These are phyloP conservation scores for Pseudocheirus occidentalis DNA, from an alignment of 2,797 vertebrate genomes.

Conservation along the genomic window DNA sequence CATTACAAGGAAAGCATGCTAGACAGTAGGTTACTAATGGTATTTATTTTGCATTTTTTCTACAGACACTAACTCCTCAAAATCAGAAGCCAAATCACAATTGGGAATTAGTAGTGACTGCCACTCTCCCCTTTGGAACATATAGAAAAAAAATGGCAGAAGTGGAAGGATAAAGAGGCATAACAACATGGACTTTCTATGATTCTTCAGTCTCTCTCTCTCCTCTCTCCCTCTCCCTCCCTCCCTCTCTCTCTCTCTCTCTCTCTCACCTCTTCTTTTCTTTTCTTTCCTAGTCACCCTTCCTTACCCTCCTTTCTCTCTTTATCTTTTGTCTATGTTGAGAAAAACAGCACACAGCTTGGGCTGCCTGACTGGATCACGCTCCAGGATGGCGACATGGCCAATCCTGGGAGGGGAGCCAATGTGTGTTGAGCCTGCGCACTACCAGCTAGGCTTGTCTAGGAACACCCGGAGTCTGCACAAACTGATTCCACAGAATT, in stretches of 20 bases:
- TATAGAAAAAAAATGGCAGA: neutral
- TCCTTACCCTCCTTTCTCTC: neutral
- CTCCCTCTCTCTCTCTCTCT: too few species aligned
- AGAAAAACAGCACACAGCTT: neutral
- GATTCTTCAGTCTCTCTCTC: neutral
- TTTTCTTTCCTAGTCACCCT: neutral
- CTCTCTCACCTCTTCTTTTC: neutral
- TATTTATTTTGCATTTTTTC: neutral
- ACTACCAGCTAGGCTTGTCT: conserved; percentile 74
- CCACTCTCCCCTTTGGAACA: neutral
- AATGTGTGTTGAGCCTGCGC: conserved; percentile 75
- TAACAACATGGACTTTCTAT: neutral
- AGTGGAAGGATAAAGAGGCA: neutral
- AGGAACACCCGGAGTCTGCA: conserved; percentile 71
- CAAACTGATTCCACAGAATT: conserved; percentile 81
- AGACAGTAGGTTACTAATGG: neutral
- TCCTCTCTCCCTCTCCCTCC: neutral
- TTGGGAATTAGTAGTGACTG: neutral
- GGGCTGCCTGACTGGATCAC: conserved; percentile 20
- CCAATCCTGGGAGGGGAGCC: conserved; percentile 70
- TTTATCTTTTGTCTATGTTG: neutral
- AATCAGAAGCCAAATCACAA: neutral
- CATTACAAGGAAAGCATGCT: neutral
- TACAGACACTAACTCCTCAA: neutral
- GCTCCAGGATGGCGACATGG: conserved; percentile 37